phyloP scores from a whole-genome alignment of 2,888 invertebrate genomes.

The Drosophila basisetae region DNA sequence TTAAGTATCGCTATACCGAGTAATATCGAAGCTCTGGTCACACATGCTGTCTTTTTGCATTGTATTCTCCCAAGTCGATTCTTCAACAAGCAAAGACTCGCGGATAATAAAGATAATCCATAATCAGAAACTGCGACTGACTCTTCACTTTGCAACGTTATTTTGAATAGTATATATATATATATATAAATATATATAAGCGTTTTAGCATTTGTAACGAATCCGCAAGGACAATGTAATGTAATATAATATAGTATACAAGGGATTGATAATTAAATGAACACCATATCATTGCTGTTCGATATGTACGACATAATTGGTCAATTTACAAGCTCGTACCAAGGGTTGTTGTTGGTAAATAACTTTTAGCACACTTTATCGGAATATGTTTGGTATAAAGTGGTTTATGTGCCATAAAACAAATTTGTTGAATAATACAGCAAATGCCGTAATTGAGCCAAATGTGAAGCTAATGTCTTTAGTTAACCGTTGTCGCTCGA shows the following conservation, averaged over 20 bases:
- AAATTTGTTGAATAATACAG: slow-evolving; percentile 1
- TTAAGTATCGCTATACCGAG: no score
- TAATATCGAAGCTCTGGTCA: no score
- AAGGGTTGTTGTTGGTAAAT: neutral
- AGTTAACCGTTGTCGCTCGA: slow-evolving; percentile 50
- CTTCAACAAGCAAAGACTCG: no score
- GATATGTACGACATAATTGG: neutral
- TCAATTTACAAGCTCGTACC: neutral
- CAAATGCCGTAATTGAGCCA: slow-evolving; percentile 6
- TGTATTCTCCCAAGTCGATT: no score
- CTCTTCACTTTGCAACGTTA: no score
- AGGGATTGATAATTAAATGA: neutral
- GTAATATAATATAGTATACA: no score
- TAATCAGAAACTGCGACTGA: no score
- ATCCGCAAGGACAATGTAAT: neutral
- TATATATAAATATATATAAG: no score
- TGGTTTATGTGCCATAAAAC: slow-evolving; percentile 44
- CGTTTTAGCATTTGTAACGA: neutral
- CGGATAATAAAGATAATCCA: no score
- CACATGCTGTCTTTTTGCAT: no score
- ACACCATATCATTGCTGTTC: neutral
- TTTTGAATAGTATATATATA: no score
- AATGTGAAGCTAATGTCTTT: slow-evolving; percentile 11
- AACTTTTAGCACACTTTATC: slow-evolving; percentile 29
- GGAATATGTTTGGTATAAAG: slow-evolving; percentile 50